Evolutionary conservation across 2,113 vertebrate species (phyloP).

Genomic region (Crotophaga sulcirostris): DNA sequence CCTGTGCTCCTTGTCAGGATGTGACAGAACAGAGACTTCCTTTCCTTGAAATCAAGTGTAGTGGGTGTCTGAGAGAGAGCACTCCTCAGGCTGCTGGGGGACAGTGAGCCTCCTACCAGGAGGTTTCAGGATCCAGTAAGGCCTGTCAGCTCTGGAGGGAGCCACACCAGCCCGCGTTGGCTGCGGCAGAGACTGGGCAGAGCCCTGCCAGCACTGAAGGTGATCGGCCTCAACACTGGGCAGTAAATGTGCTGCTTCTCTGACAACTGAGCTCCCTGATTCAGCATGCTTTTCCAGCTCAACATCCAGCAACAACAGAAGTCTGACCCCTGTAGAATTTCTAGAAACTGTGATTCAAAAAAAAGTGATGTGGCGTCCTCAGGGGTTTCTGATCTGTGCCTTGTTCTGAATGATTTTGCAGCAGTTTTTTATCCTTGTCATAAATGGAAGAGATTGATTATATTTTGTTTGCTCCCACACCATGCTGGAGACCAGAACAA

Average conservation of each 20-base stretch:
- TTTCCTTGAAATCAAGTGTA: neutral
- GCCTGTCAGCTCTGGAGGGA: neutral
- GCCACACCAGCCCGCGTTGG: fast-evolving
- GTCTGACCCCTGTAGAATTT: neutral
- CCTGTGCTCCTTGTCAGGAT: neutral
- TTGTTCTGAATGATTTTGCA: neutral
- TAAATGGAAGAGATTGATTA: neutral
- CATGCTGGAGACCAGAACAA: neutral
- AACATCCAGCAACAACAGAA: neutral
- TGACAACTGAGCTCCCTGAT: neutral
- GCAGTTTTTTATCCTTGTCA: neutral
- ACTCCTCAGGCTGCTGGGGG: too few relatives aligned
- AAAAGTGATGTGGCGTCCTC: neutral
- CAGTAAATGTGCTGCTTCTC: neutral
- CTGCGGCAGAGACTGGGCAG: neutral
- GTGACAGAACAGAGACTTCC: neutral
- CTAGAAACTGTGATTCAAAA: neutral
- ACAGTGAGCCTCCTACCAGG: fast-evolving
- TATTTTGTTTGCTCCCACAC: neutral
- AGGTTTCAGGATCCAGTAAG: neutral
- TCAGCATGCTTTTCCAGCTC: neutral
- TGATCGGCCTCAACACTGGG: fast-evolving
- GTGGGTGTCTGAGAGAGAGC: neutral
- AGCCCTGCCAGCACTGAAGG: neutral
- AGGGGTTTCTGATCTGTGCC: neutral